Evolutionary conservation across 1,140 invertebrate genomes (phyloP), one percentile per base, ranked within the genome.

Genomic region (Pseudomyrmex flavicornis): DNA sequence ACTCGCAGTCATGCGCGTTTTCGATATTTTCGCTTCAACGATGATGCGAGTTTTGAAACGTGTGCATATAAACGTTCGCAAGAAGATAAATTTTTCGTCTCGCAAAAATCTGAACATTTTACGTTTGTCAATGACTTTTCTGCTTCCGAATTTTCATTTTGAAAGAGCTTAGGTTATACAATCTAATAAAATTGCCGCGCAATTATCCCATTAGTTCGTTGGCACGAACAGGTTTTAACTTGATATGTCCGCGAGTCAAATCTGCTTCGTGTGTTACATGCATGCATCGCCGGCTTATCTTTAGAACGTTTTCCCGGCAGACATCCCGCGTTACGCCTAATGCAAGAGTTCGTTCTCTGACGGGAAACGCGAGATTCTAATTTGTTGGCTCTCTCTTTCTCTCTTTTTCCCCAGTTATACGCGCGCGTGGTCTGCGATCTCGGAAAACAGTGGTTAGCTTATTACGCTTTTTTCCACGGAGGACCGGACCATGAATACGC

Each of bases 361-460:
- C 66, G 61, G 76, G 76, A 80, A 80, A 72, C 22, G 66, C 66
- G 66, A 80, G 76, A 80, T 80, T 56, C 76, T 59, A 80, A 80
- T 80, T 80, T 72, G 76, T 72, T 50, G 44, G 66, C 66, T 44
- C 72, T 80, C 54, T 20, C 44, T 72, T 59, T 70, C 54, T 70
- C 12, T 7, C 2, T 5, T 26, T 26, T 26, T 26, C 5, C 1
- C 13, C n/a, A 17, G 9, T 7, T 26, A 46, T 35, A 35, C 35
- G 5, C 35, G 35, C 35, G 35, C 10, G 50, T 15, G 52, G 69
- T 79, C n/a, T 26, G 20, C 15, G 35, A 54, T n/a, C 66, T 50
- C 66, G 73, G 82, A 52, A 83, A 83, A 83, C 82, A 83, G 82
- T 83, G 82, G 44, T 83, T 66, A 83, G 74, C 82, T 77, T 83